Base-by-base conservation (phyloP, 2,113 vertebrate species). In the Campylorhamphus procurvoides region DNA sequence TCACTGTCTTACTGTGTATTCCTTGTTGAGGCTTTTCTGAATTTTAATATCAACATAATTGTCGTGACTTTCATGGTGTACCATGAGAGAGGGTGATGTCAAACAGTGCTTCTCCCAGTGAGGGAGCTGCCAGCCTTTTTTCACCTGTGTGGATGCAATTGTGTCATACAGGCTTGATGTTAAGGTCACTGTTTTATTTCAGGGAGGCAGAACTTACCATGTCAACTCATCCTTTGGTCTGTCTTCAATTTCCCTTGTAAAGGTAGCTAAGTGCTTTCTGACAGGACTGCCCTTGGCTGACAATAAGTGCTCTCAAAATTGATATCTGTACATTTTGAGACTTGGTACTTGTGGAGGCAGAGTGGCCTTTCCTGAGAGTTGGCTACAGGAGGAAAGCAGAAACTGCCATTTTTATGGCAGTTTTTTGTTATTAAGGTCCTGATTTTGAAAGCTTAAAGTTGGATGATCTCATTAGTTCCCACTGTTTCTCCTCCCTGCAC, bases 291-390 rank as follows among this genome's bases (percentile, higher is more conserved):
- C n/a, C 22, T 18, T 55, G 35, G 62, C 24, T 63, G 66, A 28
- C 6, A 23, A 3, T 46, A 49, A 6, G 17, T 9, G 24, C 28
- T 74, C 28, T 59, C 18, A 3, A 0, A 2, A 14, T 19, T 14
- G 29, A 17, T 18, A 14, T 8, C 37, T 56, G 18, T 24, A 22
- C 2, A 1, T 53, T 58, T 33, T 75, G 46, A 56, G 64, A 33
- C 28, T 37, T 76, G 62, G 28, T 17, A 14, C 6, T 12, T 18
- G 16, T 44, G 27, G 25, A 80, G 25, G 14, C 37, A 40, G 29
- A 31, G 14, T 18, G 37, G 27, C 4, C 20, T 64, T 77, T 80
- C 60, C 55, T 60, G 25, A 49, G 40, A 1, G 0, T 0, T 71
- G 56, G 27, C 50, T 55, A 8, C 52, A 22, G 60, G 22, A 58